Percentiles rank a stretch among this genome's conserved stretches.
phyloP scores from a whole-genome alignment of 2,113 vertebrate genomes.

The Paracanthobrama guichenoti region DNA sequence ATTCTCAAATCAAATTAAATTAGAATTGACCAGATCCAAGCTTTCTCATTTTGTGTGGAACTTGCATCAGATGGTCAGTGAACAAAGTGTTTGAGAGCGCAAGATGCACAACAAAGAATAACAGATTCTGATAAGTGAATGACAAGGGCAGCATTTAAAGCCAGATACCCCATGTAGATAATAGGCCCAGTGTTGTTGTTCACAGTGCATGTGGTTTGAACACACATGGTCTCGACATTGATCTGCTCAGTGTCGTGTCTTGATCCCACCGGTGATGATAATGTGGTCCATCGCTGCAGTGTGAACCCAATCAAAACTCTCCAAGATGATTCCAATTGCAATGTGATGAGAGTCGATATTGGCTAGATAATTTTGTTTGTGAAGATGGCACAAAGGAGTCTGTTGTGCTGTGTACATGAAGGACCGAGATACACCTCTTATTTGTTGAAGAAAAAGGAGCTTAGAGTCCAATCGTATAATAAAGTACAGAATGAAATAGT shows the following conservation, averaged over 20 bases:
- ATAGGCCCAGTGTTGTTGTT: neutral
- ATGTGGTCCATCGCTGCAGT: neutral
- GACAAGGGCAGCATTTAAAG: slow-evolving; percentile 20
- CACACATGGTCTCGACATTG: neutral
- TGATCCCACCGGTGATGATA: neutral
- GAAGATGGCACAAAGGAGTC: slow-evolving; percentile 15
- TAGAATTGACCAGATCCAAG: neutral
- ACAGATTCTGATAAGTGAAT: neutral
- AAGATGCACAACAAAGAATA: neutral
- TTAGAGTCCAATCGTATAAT: neutral
- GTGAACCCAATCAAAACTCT: slow-evolving; percentile 8
- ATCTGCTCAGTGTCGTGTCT: neutral
- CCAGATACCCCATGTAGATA: slow-evolving; percentile 13
- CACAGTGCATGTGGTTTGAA: neutral
- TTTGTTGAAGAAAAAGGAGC: neutral
- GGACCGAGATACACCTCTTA: neutral
- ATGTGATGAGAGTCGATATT: slow-evolving; percentile 31
- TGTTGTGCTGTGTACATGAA: neutral
- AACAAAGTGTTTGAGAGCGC: neutral
- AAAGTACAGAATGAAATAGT: neutral
- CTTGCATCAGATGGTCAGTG: neutral
- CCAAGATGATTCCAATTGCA: neutral
- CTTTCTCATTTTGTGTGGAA: neutral
- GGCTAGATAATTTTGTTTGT: slow-evolving; percentile 38
- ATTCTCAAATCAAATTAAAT: neutral